Base-by-base conservation (phyloP, 2,888 invertebrate genomes). In the Eilema depressum region DNA sequence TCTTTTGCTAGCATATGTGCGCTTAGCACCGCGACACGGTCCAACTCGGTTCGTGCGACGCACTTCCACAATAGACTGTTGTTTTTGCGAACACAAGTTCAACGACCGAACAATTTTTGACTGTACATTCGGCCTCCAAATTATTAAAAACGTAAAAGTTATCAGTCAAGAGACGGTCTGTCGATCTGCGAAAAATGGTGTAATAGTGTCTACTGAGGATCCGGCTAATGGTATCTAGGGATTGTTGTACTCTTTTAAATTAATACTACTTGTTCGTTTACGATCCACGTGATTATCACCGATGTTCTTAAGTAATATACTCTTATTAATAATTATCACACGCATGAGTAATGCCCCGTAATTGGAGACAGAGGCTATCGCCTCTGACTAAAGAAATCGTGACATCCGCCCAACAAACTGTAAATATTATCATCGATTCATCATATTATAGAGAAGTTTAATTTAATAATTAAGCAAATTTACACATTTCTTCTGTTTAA, bases 291-390 rank as follows among this genome's bases (percentile, higher is more conserved):
- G 67, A 70, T 69, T 57, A 63, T 47, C 60, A 70, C 26, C 63
- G n/a, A 71, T 69, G 61, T 61, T 63, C 7, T 77, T 71, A 63
- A 63, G 75, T 73, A 69, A 75, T 75, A 79, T 2, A 10, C 81
- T 80, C 86, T 88, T 90, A 91, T 92, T 89, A 90, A 91, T 93
- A 91, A 90, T 87, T 91, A 91, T 90, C 87, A 90, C 90, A 92
- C 91, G 91, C 84, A 85, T 93, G 91, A 92, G 89, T 92, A 92
- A 93, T 93, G 91, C 82, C 82, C 92, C 92, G 82, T 94, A 94
- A 92, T 94, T 93, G 94, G 93, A 82, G 87, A 88, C 92, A 89
- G 88, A 88, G 89, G 91, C 91, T 92, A 92, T 93, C 92, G 90
- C 88, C 86, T 88, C 86, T 84, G 88, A 92, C 89, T 91, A 87